These are phyloP conservation scores for Pseudoatta argentina DNA, from an alignment of 1,140 invertebrate genomes.

Conservation along the genomic window DNA sequence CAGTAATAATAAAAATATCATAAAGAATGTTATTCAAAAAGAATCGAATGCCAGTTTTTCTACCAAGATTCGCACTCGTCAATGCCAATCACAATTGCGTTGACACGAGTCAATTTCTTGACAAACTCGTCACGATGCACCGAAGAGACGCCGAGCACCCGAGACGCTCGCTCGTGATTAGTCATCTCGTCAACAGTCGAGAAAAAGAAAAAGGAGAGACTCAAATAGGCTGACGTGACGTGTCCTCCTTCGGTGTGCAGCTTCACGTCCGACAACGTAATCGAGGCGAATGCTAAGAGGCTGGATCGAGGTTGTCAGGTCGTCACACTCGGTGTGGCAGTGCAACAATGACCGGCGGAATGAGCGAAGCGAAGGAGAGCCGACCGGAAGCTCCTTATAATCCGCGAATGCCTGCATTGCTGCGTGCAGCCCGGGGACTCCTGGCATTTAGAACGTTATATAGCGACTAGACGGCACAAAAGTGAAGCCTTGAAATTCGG, in stretches of 20 bases:
- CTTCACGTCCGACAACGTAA: constrained; percentile 70
- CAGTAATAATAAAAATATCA: background rate
- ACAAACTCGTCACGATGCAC: background rate
- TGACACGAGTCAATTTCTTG: constrained; percentile 34
- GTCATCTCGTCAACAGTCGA: constrained; percentile 31
- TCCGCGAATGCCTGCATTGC: constrained; percentile 78
- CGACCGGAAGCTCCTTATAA: constrained; percentile 82
- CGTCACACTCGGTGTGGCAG: constrained; percentile 81
- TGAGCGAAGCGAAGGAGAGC: constrained; percentile 73
- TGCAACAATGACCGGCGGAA: constrained; percentile 81
- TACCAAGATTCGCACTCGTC: background rate
- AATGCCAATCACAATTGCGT: constrained; percentile 6
- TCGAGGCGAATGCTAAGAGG: constrained; percentile 65
- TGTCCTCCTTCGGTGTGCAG: constrained; percentile 60
- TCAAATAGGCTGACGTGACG: constrained; percentile 32
- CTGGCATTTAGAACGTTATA: constrained; percentile 18
- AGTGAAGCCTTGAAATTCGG: constrained; percentile 57
- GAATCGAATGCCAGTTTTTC: background rate
- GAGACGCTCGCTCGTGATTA: constrained; percentile 26
- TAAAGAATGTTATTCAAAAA: background rate
- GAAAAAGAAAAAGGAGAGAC: constrained; percentile 13
- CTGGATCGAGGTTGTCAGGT: constrained; percentile 82
- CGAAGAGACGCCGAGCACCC: background rate
- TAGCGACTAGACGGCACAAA: background rate
- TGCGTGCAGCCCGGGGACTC: constrained; percentile 29